Conservation (phyloP, 2,113 vertebrate genomes). For the Porphyrio hochstetteri region DNA sequence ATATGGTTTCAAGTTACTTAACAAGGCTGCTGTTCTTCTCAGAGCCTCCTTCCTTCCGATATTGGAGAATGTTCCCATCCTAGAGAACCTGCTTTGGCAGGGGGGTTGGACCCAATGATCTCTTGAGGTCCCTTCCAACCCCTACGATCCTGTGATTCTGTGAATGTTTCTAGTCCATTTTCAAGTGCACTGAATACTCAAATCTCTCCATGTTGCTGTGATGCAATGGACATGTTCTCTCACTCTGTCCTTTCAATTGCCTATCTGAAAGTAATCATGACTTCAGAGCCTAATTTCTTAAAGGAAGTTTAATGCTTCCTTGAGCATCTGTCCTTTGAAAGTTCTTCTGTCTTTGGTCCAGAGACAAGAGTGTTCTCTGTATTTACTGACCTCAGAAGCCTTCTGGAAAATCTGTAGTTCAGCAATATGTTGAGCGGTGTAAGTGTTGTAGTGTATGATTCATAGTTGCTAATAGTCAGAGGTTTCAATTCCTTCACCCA, state of each 20-base stretch:
- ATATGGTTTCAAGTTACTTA: background rate
- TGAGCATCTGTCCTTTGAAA: background rate
- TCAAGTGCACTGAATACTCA: background rate
- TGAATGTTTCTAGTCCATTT: background rate
- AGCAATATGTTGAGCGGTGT: rapidly evolving
- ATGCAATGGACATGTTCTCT: background rate
- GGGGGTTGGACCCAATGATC: too few species aligned
- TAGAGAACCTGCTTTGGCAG: too few species aligned
- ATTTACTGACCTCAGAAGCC: background rate
- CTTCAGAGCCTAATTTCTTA: background rate
- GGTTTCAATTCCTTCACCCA: background rate
- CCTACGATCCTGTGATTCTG: too few species aligned
- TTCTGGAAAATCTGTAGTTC: background rate
- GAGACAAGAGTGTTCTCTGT: background rate
- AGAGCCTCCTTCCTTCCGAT: background rate
- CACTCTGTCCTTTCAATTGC: background rate
- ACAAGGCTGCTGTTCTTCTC: background rate
- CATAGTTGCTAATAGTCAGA: background rate
- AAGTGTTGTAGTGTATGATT: background rate
- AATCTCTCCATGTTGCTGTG: rapidly evolving
- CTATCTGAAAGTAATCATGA: background rate
- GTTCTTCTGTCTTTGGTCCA: background rate
- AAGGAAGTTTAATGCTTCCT: background rate
- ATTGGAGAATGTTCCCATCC: background rate
- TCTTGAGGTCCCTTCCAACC: too few species aligned